Evolutionary conservation across 2,888 invertebrate species (phyloP), one percentile per base, ranked within the genome.

Genomic region (Drosophila anomelani): DNA sequence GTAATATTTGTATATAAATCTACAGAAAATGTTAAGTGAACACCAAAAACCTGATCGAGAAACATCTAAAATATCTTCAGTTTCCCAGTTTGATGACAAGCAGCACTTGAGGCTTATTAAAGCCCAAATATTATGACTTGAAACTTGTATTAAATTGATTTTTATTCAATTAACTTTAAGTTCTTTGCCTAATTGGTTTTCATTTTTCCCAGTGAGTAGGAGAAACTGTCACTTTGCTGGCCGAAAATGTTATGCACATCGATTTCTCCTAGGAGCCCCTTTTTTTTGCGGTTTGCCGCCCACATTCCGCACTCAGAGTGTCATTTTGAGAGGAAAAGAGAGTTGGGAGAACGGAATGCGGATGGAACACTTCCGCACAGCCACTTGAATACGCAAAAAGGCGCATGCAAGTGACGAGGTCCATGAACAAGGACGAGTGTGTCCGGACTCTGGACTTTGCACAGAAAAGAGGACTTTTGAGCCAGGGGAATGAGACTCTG

Each of bases 311-410:
- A 58, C 55, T 55, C 63, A 62, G 61, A 84, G 80, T 88, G 88
- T 88, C 88, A 82, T 80, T 84, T 80, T 71, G 69, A 55, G 41
- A 32, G 15, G 23, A 10, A 29, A 8, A 12, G 44, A 17, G 46
- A 29, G 47, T 12, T n/a, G 9, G 10, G 39, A 13, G 20, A 2
- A 32, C 12, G 36, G 20, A 20, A 36, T 38, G 43, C 26, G 61
- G 34, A 61, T 44, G 39, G 67, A 38, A 79, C 83, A 89, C 84
- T 84, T 89, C 70, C 75, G 86, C 74, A 82, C 88, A 88, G 78
- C 59, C 68, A 89, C 90, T 84, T 85, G 88, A 72, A 72, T 74
- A 89, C 80, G 86, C 84, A 84, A 84, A 89, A 89, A 78, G 88
- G 85, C 86, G 85, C 72, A 89, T 88, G 84, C 75, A 80, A 89